phyloP scores from a whole-genome alignment of 2,113 vertebrate species.

The Cinclus mexicanus region DNA sequence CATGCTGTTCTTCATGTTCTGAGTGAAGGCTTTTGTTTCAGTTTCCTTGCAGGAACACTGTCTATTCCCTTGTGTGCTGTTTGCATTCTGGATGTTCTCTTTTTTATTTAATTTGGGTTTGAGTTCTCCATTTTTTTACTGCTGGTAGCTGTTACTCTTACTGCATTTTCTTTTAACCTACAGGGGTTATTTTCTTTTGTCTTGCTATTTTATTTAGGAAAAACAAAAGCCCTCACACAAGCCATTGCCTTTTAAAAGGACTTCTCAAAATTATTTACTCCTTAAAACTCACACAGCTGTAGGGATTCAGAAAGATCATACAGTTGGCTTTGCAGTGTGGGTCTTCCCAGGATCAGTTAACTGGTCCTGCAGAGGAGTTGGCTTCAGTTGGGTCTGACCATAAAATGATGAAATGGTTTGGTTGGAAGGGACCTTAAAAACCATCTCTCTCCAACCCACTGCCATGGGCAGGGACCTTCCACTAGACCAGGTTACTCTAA shows the following conservation, averaged over 20 bases:
- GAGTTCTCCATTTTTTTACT: neutral
- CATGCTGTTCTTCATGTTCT: neutral
- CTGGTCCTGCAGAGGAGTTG: neutral
- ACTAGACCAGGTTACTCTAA: neutral
- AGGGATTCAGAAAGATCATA: neutral
- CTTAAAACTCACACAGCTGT: neutral
- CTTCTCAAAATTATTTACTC: neutral
- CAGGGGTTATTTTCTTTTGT: neutral
- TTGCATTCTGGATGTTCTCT: conserved; percentile 9
- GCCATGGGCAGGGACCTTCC: neutral
- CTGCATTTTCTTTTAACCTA: neutral
- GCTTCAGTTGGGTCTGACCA: neutral
- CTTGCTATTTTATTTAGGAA: neutral
- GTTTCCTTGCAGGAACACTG: neutral
- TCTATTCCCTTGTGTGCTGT: neutral
- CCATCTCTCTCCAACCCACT: neutral
- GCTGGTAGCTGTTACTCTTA: neutral
- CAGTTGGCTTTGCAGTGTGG: neutral
- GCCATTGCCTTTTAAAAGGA: neutral
- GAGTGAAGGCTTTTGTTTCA: conserved; percentile 13
- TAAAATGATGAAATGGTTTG: neutral
- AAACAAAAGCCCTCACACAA: neutral
- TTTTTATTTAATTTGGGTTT: neutral
- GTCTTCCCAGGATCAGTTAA: neutral
- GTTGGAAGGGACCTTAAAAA: neutral